Base-by-base conservation (phyloP, 2,797 vertebrate genomes). In the Melopsittacus undulatus region DNA sequence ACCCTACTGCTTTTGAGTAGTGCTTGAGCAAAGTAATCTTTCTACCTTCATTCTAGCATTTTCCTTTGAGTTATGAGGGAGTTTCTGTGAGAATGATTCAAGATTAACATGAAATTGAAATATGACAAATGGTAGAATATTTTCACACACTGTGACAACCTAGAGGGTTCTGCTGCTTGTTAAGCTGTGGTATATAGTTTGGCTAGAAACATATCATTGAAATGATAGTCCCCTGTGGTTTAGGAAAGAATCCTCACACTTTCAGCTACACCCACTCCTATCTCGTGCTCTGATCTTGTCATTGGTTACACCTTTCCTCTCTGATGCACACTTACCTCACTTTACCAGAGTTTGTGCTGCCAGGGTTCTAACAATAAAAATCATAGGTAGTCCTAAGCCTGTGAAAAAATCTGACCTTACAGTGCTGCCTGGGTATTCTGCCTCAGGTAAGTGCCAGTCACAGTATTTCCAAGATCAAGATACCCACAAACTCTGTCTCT, bases 191-290 rank as follows among this genome's bases (percentile, higher is more conserved):
- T 86, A 27, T 93, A 72, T 67, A 75, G 72, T 87, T 96, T 95
- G 79, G 85, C 87, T 93, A 88, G 92, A 97, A 97, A 89, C 93
- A 26, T 43, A 80, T 92, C 43, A 83, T 72, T 88, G 77, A 92
- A 93, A 91, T 92, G 89, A 73, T 32, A 89, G 76, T 95, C 93
- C 68, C 69, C 83, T 78, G 90, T 76, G 89, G 87, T 92, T 95
- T 93, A 76, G 46, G 69, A 78, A 64, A 75, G 93, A 96, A 83
- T 96, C 82, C 86, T 94, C 92, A 90, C 90, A 81, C 78, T 94
- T 87, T 86, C 76, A 94, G 89, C 69, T 96, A 90, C 94, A 61
- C 95, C 95, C 92, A 90, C 95, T 93, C 74, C 52, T 92, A 87
- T 91, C 94, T 95, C 10, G 3, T 95, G 82, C 79, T 96, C 79